A percentile compares a stretch with the other conserved stretches of the same genome.
Conservation (phyloP, 2,888 invertebrate genomes). For the Esperia sulphurella region DNA sequence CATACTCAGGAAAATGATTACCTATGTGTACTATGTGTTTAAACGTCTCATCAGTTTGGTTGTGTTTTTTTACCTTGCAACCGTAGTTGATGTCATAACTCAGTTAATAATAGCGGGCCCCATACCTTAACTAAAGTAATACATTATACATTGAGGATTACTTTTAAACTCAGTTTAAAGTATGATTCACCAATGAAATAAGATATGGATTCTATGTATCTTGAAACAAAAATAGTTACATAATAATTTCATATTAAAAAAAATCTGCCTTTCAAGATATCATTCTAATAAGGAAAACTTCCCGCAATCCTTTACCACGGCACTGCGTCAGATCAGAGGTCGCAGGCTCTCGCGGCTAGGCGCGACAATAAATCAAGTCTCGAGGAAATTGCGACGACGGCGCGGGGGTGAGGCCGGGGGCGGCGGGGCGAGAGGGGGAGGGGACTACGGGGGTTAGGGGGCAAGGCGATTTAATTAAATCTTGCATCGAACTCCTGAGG, state of each 20-base stretch:
- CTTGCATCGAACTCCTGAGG: conserved; percentile 81
- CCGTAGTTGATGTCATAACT: too few species aligned
- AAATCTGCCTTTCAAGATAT: conserved; percentile 13
- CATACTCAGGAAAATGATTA: too few species aligned
- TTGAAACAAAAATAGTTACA: neutral
- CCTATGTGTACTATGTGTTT: too few species aligned
- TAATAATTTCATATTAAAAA: too few species aligned
- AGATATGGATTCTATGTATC: too few species aligned
- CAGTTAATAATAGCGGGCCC: too few species aligned
- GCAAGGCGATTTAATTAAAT: conserved; percentile 80
- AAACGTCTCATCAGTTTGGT: too few species aligned
- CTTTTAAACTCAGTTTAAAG: too few species aligned
- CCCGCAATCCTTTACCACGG: conserved; percentile 63
- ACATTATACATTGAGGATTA: too few species aligned
- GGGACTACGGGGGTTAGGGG: conserved; percentile 16
- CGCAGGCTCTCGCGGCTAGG: conserved; percentile 54
- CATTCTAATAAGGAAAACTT: conserved; percentile 40
- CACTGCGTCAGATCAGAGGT: conserved; percentile 21
- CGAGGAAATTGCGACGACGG: conserved; percentile 73
- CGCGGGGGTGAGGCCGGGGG: conserved; percentile 16
- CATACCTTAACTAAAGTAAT: too few species aligned
- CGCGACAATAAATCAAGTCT: conserved; percentile 77
- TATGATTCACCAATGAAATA: too few species aligned
- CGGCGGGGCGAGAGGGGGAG: conserved; percentile 22
- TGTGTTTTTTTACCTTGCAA: too few species aligned